These are phyloP conservation scores for Temnopleurus reevesii DNA, from an alignment of 53 echinoderm and acorn worm genomes.

Conservation along the genomic window DNA sequence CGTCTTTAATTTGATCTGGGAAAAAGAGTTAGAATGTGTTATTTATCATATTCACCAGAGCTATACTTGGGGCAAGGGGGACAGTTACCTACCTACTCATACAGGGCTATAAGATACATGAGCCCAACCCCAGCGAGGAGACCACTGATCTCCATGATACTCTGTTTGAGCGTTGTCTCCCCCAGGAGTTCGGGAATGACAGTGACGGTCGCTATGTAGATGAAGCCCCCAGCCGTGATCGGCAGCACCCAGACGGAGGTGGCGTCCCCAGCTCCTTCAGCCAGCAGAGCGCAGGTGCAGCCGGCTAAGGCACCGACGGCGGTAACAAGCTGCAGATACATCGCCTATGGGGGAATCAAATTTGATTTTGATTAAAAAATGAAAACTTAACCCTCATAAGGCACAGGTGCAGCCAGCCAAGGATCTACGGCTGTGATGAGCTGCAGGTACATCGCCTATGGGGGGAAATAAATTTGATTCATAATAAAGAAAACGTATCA, in stretches of 20 bases:
- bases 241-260: conserved; percentile 88
- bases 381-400: no score
- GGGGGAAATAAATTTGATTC: no score
- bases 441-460: conserved; percentile 96
- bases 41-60: no score
- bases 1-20: no score
- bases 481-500: no score
- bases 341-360: conserved; percentile 88
- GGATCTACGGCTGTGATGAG: conserved; percentile 90
- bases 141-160: conserved; percentile 80
- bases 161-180: conserved; percentile 77
- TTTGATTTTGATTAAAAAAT: no score
- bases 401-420: conserved; percentile 87
- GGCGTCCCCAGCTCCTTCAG: conserved; percentile 84
- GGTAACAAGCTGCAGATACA: conserved; percentile 92
- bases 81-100: conserved; percentile 42
- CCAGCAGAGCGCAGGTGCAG: conserved; percentile 84
- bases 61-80: not conserved
- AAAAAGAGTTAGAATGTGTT: no score
- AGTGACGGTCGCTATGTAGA: conserved; percentile 97
- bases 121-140: conserved; percentile 79
- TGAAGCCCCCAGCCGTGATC: conserved; percentile 96
- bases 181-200: conserved; percentile 90
- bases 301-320: conserved; percentile 92
- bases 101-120: conserved; percentile 85